Evolutionary conservation across 2,113 vertebrate species (phyloP).

Genomic region (Phaethornis superciliosus): DNA sequence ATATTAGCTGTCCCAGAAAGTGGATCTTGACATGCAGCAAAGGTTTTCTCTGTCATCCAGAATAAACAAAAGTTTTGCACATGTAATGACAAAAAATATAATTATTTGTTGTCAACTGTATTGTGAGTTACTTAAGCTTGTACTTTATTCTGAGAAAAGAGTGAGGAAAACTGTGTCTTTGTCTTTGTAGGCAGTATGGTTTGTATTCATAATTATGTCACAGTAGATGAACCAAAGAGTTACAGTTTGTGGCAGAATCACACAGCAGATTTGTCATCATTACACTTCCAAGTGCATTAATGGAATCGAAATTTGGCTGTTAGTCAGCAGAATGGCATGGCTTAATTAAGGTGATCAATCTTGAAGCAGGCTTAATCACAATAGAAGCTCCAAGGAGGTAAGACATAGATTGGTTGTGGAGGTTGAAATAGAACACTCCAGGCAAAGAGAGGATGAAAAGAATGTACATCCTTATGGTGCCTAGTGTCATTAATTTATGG

Average conservation of each 20-base stretch:
- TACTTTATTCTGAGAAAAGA: neutral
- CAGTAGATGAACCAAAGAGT: neutral
- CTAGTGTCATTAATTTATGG: neutral
- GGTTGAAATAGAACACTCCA: neutral
- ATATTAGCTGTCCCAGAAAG: neutral
- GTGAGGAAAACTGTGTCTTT: neutral
- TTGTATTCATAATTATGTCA: neutral
- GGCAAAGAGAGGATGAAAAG: neutral
- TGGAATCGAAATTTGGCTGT: neutral
- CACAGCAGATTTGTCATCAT: neutral
- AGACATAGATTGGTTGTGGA: neutral
- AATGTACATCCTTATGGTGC: neutral
- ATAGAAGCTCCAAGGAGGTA: fast-evolving
- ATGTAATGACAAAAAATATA: neutral
- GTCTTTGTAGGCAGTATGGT: neutral
- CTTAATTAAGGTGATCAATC: neutral
- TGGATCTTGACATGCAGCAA: neutral
- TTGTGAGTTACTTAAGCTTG: neutral
- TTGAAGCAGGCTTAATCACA: neutral
- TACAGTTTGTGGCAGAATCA: neutral
- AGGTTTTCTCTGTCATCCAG: neutral
- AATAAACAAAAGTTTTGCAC: neutral
- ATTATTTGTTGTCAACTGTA: neutral
- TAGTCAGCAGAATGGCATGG: neutral
- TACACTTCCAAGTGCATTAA: neutral